phyloP scores from a whole-genome alignment of 2,113 vertebrate genomes.

The Aix galericulata region DNA sequence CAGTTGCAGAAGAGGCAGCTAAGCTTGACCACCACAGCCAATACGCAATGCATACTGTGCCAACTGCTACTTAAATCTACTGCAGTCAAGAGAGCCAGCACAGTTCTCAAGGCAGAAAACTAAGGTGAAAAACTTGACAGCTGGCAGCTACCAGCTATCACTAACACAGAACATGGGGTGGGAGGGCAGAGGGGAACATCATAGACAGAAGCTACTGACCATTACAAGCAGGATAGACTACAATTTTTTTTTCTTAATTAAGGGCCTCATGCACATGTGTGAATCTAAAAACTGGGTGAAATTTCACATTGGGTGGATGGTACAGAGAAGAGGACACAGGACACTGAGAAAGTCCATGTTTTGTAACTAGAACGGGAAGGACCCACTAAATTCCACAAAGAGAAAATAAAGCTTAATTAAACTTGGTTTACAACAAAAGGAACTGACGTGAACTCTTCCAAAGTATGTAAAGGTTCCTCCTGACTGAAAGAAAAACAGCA shows the following conservation, averaged over 20 bases:
- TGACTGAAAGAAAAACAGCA: neutral
- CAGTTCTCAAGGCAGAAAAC: neutral
- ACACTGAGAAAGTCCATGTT: neutral
- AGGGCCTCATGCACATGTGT: neutral
- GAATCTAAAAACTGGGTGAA: neutral
- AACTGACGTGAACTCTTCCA: neutral
- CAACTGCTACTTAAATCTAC: neutral
- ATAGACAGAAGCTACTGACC: neutral
- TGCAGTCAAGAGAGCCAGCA: neutral
- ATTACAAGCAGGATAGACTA: neutral
- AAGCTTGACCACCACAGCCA: neutral
- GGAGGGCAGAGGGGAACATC: rapidly evolving
- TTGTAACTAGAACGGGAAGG: neutral
- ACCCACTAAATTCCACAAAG: neutral
- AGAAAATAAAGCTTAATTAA: neutral
- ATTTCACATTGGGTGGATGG: too few relatives aligned
- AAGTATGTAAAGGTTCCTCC: neutral
- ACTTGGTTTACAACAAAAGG: neutral
- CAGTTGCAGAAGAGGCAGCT: neutral
- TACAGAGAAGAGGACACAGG: neutral
- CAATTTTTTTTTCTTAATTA: neutral
- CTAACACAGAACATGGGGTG: neutral
- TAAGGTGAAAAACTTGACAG: neutral
- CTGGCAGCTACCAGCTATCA: neutral
- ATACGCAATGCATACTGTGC: neutral